Conservation (phyloP, 1,140 invertebrate species). For the Lerema accius region DNA sequence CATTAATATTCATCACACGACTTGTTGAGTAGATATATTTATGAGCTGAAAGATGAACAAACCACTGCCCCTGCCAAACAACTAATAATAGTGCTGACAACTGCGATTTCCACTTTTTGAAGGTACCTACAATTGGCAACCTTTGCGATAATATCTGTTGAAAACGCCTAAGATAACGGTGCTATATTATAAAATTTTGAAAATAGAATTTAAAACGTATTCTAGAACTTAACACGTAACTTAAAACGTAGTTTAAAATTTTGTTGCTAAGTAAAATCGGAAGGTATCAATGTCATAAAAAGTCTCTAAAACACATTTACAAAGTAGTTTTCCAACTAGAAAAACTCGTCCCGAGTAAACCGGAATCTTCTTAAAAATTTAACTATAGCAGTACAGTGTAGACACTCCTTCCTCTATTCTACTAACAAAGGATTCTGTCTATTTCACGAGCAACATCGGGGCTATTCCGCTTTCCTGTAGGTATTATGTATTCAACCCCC, state of each 20-base stretch:
- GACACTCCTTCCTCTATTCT: slow-evolving; percentile 6
- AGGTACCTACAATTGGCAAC: no score
- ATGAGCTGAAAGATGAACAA: slow-evolving; percentile 15
- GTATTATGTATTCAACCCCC: slow-evolving; percentile 28
- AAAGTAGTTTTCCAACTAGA: background rate
- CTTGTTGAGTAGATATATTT: slow-evolving; percentile 21
- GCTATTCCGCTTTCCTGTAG: slow-evolving; percentile 23
- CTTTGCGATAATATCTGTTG: no score
- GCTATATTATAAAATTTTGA: no score
- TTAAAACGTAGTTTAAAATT: no score
- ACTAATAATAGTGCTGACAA: slow-evolving; percentile 2
- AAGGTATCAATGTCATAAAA: no score
- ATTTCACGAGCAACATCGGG: slow-evolving; percentile 27
- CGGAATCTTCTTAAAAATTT: slow-evolving; percentile 16
- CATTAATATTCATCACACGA: slow-evolving; percentile 27
- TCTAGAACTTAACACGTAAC: no score
- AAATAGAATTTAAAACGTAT: no score
- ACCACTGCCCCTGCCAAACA: slow-evolving; percentile 5
- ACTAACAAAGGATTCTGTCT: slow-evolving; percentile 30
- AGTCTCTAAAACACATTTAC: no score
- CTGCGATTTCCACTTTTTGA: background rate
- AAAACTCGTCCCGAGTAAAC: background rate
- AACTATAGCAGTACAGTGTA: no score
- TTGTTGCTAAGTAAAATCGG: no score
- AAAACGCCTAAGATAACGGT: no score